Conservation (phyloP, 2,113 vertebrate genomes). For the Edolisoma coerulescens region DNA sequence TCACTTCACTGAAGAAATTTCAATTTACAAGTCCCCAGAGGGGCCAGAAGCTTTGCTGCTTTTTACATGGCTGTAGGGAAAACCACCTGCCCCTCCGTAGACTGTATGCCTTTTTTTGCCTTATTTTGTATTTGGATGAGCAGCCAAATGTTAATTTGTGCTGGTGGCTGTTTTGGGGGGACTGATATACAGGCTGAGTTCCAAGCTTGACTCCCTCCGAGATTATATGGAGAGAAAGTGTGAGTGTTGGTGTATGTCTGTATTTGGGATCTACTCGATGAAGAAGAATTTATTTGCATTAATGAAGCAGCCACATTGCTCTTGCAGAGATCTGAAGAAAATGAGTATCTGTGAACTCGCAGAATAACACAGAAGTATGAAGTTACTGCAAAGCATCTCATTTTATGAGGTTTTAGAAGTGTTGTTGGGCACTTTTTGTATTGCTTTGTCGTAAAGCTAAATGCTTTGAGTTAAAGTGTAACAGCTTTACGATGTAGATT, state of each 20-base stretch:
- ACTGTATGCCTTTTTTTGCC: not conserved
- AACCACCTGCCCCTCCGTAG: not conserved
- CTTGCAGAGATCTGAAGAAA: not conserved
- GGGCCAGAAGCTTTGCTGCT: not conserved
- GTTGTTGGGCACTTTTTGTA: not conserved
- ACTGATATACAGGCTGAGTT: not conserved
- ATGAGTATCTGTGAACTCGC: rapidly evolving
- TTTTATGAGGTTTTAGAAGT: not conserved
- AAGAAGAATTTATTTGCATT: not conserved
- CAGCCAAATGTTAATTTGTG: not conserved
- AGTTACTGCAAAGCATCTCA: not conserved
- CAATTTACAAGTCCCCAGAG: not conserved
- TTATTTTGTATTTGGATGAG: not conserved
- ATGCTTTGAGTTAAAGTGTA: not conserved
- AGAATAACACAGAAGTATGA: not conserved
- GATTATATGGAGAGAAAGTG: not conserved
- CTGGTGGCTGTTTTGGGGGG: not conserved
- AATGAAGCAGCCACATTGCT: not conserved
- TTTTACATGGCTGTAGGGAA: not conserved
- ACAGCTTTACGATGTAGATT: not conserved
- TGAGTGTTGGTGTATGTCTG: not conserved
- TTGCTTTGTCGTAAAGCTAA: not conserved
- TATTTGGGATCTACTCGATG: not conserved
- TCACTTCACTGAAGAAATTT: not conserved
- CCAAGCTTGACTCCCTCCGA: rapidly evolving